Evolutionary conservation across 2,888 invertebrate species (phyloP).

Genomic region (Gymnocheta viridis): DNA sequence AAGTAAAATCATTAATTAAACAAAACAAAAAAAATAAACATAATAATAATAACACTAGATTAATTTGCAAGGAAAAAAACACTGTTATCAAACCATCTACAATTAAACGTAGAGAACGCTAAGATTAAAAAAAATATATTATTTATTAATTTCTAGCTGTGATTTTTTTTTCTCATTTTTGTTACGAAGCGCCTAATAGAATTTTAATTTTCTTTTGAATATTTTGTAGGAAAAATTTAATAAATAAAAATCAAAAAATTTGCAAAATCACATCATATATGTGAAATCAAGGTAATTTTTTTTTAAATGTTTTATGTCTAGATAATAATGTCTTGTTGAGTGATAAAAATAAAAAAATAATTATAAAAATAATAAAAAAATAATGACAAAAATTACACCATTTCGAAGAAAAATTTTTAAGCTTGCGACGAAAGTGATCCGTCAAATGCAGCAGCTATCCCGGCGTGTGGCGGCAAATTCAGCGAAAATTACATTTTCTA

Average conservation of each 20-base stretch:
- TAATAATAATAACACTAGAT: too few relatives aligned
- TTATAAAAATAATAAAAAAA: neutral
- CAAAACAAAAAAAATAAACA: too few relatives aligned
- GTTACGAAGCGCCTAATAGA: too few relatives aligned
- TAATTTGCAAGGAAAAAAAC: neutral
- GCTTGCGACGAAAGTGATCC: neutral
- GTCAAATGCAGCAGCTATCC: too few relatives aligned
- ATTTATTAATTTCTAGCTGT: too few relatives aligned
- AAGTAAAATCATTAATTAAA: neutral
- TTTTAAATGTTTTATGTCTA: neutral
- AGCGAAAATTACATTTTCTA: too few relatives aligned
- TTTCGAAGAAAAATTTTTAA: neutral
- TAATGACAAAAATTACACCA: neutral
- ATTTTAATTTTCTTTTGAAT: neutral
- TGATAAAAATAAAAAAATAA: neutral
- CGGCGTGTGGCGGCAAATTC: too few relatives aligned
- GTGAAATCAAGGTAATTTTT: slow-evolving; percentile 39
- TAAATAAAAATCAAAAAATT: neutral
- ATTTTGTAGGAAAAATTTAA: neutral
- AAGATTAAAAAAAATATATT: too few relatives aligned
- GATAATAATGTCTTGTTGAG: slow-evolving; percentile 5
- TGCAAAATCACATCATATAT: slow-evolving; percentile 46
- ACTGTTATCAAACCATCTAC: neutral
- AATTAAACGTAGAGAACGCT: neutral
- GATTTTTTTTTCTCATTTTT: too few relatives aligned